Evolutionary conservation across 2,113 vertebrate species (phyloP), one percentile per base, ranked within the genome.

Genomic region (Nanger granti): DNA sequence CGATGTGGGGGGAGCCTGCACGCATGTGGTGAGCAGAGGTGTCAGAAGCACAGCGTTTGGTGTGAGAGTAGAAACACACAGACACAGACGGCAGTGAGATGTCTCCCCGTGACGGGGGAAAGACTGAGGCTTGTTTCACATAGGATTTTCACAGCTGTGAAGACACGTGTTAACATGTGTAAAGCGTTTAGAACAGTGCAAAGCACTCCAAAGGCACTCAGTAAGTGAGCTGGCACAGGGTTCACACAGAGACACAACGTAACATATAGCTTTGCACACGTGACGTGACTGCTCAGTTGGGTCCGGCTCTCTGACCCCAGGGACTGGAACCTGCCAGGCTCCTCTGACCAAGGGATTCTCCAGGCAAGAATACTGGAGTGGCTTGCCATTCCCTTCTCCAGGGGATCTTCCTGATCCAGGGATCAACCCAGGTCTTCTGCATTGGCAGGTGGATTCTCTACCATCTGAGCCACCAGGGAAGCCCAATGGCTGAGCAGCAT

Each of bases 211-310:
- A 88, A 80, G 18, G 28, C 28, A 12, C 28, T 88, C 24, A n/a
- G n/a, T 80, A 66, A 37, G 44, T 37, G 44, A 10, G 20, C 2
- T 85, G 44, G n/a, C 26, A 44, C 13, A 1, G 17, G 13, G 17
- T 93, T 14, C 17, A 31, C 57, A 55, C 26, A 34, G 64, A 1
- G 47, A n/a, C 8, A 59, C 13, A 7, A 91, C 7, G 5, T 26
- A 55, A 73, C 13, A 4, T 3, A 20, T 0, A 73, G 60, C n/a
- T 62, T 73, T 79, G 73, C 41, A 79, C 7, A 3, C 4, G 0
- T 28, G 22, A 26, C 3, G 24, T 4, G 37, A 22, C 6, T 28
- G 37, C 24, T 76, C 37, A 79, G 11, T 44, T 3, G 0, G 4
- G 6, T 44, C 37, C 1, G 0, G 26, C 12, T 26, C 73, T 44